Evolutionary conservation across 35 echinoderm and acorn worm genomes (phyloP).

Genomic region (Apostichopus japonicus): DNA sequence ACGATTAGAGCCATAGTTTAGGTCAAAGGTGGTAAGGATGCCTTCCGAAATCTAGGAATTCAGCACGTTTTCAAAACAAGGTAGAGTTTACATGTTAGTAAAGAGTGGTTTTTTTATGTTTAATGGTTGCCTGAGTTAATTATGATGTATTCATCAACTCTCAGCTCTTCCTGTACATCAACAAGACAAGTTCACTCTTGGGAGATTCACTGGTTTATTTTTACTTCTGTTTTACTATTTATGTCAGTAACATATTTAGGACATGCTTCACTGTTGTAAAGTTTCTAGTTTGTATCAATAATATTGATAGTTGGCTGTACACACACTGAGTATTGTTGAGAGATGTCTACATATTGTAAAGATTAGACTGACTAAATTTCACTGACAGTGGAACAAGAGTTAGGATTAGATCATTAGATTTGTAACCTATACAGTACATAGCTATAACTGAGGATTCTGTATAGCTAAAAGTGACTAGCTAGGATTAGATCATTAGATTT

Average conservation of each 20-base stretch:
- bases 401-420: no score
- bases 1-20: background rate
- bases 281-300: no score
- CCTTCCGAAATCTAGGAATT: slow-evolving; percentile 12
- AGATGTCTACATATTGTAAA: no score
- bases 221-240: background rate
- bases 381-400: no score
- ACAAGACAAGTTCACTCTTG: background rate
- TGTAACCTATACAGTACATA: no score
- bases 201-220: background rate
- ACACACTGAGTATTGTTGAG: no score
- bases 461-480: no score
- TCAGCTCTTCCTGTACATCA: background rate
- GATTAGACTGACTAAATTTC: no score
- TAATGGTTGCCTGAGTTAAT: slow-evolving; percentile 1
- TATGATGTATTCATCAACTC: background rate
- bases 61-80: slow-evolving; percentile 43
- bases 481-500: background rate
- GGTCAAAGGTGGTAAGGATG: background rate
- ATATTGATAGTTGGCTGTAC: no score
- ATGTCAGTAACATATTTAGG: background rate
- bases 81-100: slow-evolving; percentile 9
- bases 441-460: no score
- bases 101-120: slow-evolving; percentile 10
- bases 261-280: no score